Evolutionary conservation across 1,140 invertebrate genomes (phyloP), one percentile per base, ranked within the genome.

Genomic region (Hycleus phaleratus): DNA sequence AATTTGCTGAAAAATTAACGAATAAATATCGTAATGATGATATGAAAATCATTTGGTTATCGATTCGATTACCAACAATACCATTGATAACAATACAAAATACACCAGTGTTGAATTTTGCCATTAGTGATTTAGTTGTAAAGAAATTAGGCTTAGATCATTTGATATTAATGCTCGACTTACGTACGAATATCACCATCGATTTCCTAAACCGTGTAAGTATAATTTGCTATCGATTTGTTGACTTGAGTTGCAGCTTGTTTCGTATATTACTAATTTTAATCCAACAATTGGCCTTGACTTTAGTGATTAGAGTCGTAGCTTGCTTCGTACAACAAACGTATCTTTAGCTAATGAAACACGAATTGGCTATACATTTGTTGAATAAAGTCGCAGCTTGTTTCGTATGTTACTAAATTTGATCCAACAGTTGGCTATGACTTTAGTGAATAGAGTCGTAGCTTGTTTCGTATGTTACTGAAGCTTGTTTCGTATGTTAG

Each of bases 121-220:
- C 81, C 8, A 74, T 90, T 2, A 76, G 86, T 1, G 90, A 94
- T 75, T 74, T 87, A 52, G 79, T 84, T 1, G 64, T 84, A 25
- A 81, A 81, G 55, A 91, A 90, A 71, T 81, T 92, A 58, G 78
- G 81, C 0, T 66, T 81, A 0, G 86, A 91, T 51, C 82, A 84
- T 66, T 72, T 92, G 4, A 72, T 90, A 48, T 73, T 91, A 44
- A 70, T 89, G 58, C 77, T 79, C 11, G 80, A 83, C 59, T 78
- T 81, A 11, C 79, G 81, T 60, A 81, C 86, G 72, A 82, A 86
- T 66, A 76, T 93, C 48, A 82, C 82, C 53, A 68, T 81, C 40
- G 91, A 95, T 68, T 94, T 90, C 73, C 78, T 95, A 11, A 96
- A 93, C 65, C 79, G 87, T 64, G 87, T 89, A 68, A 76, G 78